Evolutionary conservation across 2,113 vertebrate genomes (phyloP).

Genomic region (Tychaedon coryphoeus): DNA sequence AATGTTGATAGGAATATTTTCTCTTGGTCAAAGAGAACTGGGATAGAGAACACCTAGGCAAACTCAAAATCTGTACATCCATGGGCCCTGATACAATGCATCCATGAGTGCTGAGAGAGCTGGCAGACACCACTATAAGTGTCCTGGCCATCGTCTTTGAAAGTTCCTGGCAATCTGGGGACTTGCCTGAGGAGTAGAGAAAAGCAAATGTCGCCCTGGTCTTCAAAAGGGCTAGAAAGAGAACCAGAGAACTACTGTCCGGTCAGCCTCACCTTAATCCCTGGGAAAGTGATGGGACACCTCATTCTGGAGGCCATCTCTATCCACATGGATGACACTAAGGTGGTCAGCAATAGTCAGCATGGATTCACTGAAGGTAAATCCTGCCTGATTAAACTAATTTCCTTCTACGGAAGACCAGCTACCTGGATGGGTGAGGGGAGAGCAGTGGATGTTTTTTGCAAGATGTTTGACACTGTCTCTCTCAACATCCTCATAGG

Average conservation of each 20-base stretch:
- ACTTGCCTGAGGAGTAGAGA: background rate
- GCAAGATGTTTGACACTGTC: background rate
- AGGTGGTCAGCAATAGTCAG: background rate
- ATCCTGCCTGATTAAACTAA: background rate
- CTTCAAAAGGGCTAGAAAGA: background rate
- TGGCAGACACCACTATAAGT: background rate
- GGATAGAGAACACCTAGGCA: background rate
- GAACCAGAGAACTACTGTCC: background rate
- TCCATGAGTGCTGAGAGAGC: too few species aligned
- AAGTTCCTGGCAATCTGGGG: background rate
- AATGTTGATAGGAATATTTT: background rate
- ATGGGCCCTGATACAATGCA: background rate
- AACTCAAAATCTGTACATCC: background rate
- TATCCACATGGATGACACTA: rapidly evolving
- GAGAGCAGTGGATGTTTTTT: background rate
- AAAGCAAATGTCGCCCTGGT: background rate
- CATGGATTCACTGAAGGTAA: background rate
- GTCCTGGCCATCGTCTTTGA: background rate
- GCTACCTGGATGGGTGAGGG: background rate
- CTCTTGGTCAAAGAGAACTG: background rate
- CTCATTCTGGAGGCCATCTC: background rate
- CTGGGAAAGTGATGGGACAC: background rate
- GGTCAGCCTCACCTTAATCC: too few species aligned
- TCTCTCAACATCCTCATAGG: background rate
- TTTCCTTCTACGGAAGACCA: background rate